Percentiles rank a stretch among this genome's conserved stretches.
These are phyloP conservation scores for Hemitrygon akajei DNA, from an alignment of 2,797 vertebrate species.

Conservation along the genomic window DNA sequence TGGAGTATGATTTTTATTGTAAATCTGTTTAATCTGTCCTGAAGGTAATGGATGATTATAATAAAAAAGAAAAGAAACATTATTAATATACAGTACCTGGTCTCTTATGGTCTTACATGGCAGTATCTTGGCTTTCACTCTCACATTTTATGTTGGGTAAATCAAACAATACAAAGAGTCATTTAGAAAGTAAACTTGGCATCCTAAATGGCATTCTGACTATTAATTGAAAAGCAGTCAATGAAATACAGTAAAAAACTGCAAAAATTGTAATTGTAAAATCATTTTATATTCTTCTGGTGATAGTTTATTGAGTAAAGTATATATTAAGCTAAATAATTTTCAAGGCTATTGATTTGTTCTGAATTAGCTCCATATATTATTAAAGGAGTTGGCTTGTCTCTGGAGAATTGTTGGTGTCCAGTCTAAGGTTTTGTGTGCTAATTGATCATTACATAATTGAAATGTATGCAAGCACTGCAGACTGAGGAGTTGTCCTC, in stretches of 20 bases:
- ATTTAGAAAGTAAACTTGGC: neutral
- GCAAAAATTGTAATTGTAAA: neutral
- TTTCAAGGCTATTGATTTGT: neutral
- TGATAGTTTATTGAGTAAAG: neutral
- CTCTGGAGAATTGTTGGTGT: neutral
- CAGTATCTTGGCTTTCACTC: neutral
- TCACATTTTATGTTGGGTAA: neutral
- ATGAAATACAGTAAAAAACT: neutral
- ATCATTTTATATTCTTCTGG: neutral
- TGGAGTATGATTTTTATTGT: neutral
- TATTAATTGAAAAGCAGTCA: neutral
- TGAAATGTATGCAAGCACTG: neutral
- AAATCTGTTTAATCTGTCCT: neutral
- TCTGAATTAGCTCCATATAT: neutral
- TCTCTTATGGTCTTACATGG: neutral
- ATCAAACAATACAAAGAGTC: neutral
- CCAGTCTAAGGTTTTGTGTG: neutral
- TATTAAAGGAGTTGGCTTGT: neutral
- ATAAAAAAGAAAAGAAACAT: neutral
- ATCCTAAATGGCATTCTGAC: neutral
- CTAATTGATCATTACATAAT: too few species aligned
- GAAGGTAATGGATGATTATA: neutral
- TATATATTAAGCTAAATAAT: neutral
- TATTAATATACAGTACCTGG: neutral
- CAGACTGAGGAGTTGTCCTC: neutral